These are phyloP conservation scores for Magallana gigas DNA, from an alignment of 1,140 invertebrate genomes.

Conservation along the genomic window DNA sequence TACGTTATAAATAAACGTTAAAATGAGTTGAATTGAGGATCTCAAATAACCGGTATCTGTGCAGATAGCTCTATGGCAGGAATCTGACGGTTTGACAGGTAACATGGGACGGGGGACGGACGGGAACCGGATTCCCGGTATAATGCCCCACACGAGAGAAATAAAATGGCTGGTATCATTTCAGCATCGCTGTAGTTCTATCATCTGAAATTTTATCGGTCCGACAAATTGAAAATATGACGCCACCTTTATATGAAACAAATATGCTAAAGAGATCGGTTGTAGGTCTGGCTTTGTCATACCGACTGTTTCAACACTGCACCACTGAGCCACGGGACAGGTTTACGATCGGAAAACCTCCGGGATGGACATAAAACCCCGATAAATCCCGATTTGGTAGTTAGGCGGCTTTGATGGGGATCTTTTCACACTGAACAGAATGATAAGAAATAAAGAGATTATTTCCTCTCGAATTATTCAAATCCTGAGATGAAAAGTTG, in stretches of 20 bases:
- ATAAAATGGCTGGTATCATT: conserved; percentile 34
- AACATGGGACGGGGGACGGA: background rate
- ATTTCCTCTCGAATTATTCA: conserved; percentile 16
- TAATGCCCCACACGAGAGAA: conserved; percentile 30
- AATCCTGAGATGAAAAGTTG: background rate
- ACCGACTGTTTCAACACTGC: conserved; percentile 9
- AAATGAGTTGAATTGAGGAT: background rate
- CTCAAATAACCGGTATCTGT: conserved; percentile 19
- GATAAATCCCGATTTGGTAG: conserved; percentile 35
- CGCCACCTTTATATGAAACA: conserved; percentile 37
- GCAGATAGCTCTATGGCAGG: background rate
- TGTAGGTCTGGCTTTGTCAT: conserved; percentile 11
- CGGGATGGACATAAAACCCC: conserved; percentile 30
- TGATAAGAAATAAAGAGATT: conserved; percentile 32
- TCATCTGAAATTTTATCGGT: conserved; percentile 34
- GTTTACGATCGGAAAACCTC: conserved; percentile 35
- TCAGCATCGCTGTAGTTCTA: conserved; percentile 34
- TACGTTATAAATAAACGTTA: background rate
- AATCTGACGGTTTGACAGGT: conserved; percentile 12
- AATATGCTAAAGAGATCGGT: conserved; percentile 34
- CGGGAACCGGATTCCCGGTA: background rate
- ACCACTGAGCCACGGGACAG: conserved; percentile 11
- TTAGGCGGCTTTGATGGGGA: conserved; percentile 32
- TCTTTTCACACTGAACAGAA: conserved; percentile 30
- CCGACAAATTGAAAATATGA: conserved; percentile 36